A percentile compares a stretch with the other conserved stretches of the same genome.
Conservation (phyloP, 2,113 vertebrate species). For the Eonycteris spelaea region DNA sequence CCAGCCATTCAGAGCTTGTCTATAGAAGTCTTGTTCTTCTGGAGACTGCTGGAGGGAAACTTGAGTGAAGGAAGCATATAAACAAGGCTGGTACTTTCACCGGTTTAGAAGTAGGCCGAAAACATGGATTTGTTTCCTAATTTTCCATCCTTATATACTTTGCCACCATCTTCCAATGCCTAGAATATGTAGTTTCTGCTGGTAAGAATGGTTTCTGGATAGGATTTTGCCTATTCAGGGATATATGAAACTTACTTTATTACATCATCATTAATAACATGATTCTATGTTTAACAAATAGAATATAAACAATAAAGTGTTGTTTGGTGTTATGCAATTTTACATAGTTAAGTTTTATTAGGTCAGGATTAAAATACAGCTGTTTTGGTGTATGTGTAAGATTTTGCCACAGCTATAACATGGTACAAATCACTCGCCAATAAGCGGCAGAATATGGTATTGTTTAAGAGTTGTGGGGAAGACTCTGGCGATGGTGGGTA, state of each 20-base stretch:
- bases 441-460: neutral
- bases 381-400: neutral
- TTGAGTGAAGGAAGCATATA: neutral
- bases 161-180: neutral
- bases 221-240: neutral
- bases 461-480: neutral
- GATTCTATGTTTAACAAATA: neutral
- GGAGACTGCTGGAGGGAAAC: neutral
- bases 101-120: neutral
- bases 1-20: neutral
- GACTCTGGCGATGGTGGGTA: neutral
- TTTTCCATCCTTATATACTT: neutral
- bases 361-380: neutral
- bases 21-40: neutral
- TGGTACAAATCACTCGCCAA: neutral
- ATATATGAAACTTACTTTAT: neutral
- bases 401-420: neutral
- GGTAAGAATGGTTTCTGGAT: slow-evolving; percentile 13
- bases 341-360: neutral
- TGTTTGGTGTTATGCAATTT: neutral
- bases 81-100: neutral
- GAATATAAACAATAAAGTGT: neutral
- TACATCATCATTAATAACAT: neutral
- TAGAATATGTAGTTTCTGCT: neutral
- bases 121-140: neutral